These are phyloP conservation scores for Dione juno DNA, from an alignment of 2,888 invertebrate species.

Conservation along the genomic window DNA sequence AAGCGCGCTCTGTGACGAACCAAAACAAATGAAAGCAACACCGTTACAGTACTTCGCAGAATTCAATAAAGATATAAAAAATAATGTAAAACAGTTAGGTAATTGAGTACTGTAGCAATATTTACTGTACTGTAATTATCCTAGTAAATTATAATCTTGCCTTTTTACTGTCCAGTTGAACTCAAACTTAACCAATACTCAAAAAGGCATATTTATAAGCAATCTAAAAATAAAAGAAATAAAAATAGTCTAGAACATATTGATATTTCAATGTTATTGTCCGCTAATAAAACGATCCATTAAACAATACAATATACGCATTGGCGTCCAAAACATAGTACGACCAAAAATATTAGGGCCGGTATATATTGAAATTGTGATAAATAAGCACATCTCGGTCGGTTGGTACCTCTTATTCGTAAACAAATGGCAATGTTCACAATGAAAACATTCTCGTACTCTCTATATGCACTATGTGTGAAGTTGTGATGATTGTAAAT, in stretches of 20 bases:
- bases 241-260: constrained; percentile 19
- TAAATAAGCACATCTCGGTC: constrained; percentile 64
- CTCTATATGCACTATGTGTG: constrained; percentile 31
- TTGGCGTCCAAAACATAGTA: constrained; percentile 36
- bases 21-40: constrained; percentile 79
- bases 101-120: constrained; percentile 59
- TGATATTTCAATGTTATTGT: constrained; percentile 27
- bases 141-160: not conserved
- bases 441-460: constrained; percentile 64
- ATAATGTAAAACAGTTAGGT: constrained; percentile 75
- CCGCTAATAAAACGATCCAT: constrained; percentile 18
- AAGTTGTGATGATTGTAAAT: constrained; percentile 18
- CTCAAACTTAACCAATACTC: not conserved
- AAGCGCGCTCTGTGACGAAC: constrained; percentile 58
- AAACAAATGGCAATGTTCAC: constrained; percentile 71
- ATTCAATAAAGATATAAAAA: constrained; percentile 73
- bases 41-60: constrained; percentile 80
- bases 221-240: too few species aligned
- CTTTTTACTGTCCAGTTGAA: not conserved
- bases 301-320: constrained; percentile 17
- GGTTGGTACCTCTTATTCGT: constrained; percentile 65
- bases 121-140: constrained; percentile 22
- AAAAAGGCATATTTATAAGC: constrained; percentile 23
- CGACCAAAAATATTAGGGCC: constrained; percentile 49
- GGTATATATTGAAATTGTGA: constrained; percentile 60